Conservation (phyloP, 53 echinoderm and acorn worm genomes). For the Actinopyga echinites region DNA sequence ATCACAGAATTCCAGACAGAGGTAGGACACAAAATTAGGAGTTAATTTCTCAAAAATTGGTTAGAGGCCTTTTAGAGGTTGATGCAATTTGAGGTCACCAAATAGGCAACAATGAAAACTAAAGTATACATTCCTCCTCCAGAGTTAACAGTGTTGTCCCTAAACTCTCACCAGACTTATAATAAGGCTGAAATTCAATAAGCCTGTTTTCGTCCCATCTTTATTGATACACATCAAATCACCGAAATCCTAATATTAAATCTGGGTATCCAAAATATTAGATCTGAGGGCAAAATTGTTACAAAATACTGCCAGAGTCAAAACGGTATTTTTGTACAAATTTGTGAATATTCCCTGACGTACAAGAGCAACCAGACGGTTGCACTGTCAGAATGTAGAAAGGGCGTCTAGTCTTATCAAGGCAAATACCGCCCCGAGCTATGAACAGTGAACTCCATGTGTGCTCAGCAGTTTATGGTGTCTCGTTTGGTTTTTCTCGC, state of each 20-base stretch:
- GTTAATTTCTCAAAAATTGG: no score
- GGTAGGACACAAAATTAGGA: no score
- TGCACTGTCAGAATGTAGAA: background rate
- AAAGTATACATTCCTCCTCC: no score
- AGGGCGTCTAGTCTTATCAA: conserved; percentile 30
- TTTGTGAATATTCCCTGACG: conserved; percentile 24
- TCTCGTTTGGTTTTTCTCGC: conserved; percentile 9
- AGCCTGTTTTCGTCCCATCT: no score
- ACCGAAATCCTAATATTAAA: background rate
- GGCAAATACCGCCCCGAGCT: background rate
- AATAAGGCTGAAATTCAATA: no score
- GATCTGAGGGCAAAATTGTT: background rate
- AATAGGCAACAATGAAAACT: no score
- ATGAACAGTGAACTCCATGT: background rate
- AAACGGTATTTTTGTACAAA: conserved; percentile 10
- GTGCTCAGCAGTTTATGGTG: conserved; percentile 4
- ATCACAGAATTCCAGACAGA: no score
- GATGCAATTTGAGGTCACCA: no score
- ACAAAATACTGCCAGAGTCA: background rate
- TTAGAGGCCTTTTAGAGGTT: no score
- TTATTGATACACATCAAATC: no score
- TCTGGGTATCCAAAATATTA: conserved; percentile 14
- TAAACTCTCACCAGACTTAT: no score
- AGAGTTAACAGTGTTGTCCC: no score
- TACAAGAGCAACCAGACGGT: background rate